A percentile compares a stretch with the other conserved stretches of the same genome.
Conservation (phyloP, 2,888 invertebrate species). For the Archips xylosteana region DNA sequence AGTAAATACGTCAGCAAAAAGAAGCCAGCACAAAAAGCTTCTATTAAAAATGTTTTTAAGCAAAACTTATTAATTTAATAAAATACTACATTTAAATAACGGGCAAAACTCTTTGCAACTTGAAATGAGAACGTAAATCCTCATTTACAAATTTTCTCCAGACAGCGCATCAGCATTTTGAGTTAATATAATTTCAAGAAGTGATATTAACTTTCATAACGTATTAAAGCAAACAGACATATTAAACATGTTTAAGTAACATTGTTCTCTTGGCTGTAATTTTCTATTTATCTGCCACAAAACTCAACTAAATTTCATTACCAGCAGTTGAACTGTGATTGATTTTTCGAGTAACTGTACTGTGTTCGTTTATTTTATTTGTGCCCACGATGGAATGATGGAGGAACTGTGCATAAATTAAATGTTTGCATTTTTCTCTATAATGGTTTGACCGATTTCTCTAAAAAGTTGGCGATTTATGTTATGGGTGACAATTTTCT, state of each 20-base stretch:
- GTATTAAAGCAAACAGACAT: constrained; percentile 8
- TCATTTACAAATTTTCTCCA: neutral
- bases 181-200: constrained; percentile 15
- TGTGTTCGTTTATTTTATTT: too few relatives aligned
- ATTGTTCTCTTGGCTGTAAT: constrained; percentile 1
- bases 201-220: constrained; percentile 18
- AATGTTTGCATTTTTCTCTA: too few relatives aligned
- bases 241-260: neutral
- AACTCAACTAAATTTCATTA: neutral
- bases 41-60: too few relatives aligned
- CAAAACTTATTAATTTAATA: neutral
- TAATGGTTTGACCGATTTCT: too few relatives aligned
- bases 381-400: too few relatives aligned
- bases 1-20: too few relatives aligned
- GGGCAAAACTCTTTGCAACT: neutral
- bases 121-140: neutral
- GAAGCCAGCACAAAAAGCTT: too few relatives aligned
- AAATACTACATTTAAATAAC: neutral
- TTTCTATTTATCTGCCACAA: neutral
- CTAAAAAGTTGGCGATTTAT: too few relatives aligned
- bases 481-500: too few relatives aligned
- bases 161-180: constrained; percentile 6
- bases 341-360: neutral
- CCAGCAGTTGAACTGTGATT: neutral
- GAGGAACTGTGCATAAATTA: too few relatives aligned